phyloP scores from a whole-genome alignment of 2,797 vertebrate genomes.

The Channa striata region DNA sequence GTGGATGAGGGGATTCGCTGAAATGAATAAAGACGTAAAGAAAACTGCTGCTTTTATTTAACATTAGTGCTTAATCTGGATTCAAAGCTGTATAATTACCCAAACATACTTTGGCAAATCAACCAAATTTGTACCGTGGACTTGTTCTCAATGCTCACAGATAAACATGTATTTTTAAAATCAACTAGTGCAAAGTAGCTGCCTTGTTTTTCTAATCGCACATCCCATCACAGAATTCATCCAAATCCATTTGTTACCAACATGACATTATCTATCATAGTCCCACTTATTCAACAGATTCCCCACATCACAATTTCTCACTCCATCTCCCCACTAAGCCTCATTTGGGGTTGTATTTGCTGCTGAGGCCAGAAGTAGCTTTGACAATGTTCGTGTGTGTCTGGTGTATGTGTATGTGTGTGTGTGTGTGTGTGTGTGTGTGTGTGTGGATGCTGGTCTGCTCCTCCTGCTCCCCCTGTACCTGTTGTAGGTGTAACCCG shows the following conservation, averaged over 20 bases:
- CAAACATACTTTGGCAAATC: neutral
- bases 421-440: conserved; percentile 33
- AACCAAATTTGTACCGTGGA: neutral
- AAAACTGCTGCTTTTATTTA: neutral
- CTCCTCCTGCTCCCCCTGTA: conserved; percentile 12
- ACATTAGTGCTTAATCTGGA: neutral
- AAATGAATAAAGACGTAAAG: neutral
- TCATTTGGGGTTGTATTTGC: conserved; percentile 37
- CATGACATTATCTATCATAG: neutral
- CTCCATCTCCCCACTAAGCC: conserved; percentile 17
- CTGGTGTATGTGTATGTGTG: conserved; percentile 7
- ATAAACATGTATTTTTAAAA: neutral
- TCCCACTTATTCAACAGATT: conserved; percentile 3
- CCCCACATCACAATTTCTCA: conserved; percentile 20
- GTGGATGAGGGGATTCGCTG: too few species aligned
- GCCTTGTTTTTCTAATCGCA: conserved; percentile 10
- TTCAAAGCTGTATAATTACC: neutral
- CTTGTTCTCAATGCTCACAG: neutral
- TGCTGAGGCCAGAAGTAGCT: conserved; percentile 39
- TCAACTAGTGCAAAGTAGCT: neutral
- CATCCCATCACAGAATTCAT: conserved; percentile 10
- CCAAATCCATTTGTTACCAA: neutral
- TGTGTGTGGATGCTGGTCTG: conserved; percentile 15
- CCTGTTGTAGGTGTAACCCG: conserved; percentile 89
- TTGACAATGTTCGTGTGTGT: conserved; percentile 62